These are phyloP conservation scores for Eledone cirrhosa DNA, from an alignment of 2,888 invertebrate species.

Conservation along the genomic window DNA sequence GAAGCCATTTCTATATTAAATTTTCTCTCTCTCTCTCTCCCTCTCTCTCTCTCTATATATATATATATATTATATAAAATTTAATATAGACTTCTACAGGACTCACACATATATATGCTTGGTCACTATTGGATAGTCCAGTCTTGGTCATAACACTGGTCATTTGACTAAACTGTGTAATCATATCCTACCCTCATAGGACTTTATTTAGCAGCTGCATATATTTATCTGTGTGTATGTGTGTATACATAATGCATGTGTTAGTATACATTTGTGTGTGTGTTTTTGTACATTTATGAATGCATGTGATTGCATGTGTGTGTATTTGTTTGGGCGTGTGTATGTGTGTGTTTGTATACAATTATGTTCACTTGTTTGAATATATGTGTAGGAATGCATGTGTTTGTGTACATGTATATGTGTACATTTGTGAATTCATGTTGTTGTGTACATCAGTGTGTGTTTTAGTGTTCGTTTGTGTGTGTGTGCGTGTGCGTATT, in stretches of 20 bases:
- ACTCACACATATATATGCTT: no score
- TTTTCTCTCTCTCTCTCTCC: neutral
- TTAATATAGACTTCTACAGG: no score
- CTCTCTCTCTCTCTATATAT: neutral
- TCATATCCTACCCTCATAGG: no score
- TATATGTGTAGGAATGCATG: neutral
- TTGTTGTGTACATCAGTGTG: neutral
- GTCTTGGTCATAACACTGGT: no score
- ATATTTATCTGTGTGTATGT: neutral
- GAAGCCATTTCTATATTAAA: no score
- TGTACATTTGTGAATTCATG: neutral
- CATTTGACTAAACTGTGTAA: no score
- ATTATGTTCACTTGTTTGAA: neutral
- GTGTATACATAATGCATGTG: neutral
- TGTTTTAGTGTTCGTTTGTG: neutral
- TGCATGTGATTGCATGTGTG: neutral
- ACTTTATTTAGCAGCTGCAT: no score
- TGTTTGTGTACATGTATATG: neutral
- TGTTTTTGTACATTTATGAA: neutral
- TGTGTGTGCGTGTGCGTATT: neutral
- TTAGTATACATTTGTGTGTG: neutral
- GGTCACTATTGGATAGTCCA: no score
- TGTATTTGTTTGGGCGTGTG: neutral
- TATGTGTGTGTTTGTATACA: neutral
- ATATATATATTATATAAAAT: no score